These are phyloP conservation scores for Drosophila baimaii DNA, from an alignment of 1,140 invertebrate species.

Conservation along the genomic window DNA sequence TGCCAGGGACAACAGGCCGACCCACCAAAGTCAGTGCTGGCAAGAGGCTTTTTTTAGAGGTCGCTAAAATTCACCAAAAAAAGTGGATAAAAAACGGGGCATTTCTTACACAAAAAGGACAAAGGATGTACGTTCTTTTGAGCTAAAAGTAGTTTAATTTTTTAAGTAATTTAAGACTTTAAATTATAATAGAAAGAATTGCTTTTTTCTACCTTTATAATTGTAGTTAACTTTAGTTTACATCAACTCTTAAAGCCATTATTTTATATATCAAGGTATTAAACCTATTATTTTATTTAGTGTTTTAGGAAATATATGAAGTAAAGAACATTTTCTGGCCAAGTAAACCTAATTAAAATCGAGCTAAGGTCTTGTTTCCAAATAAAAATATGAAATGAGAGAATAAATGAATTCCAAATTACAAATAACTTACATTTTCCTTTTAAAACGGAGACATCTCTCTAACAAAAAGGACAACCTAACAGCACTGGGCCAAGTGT, in stretches of 20 bases:
- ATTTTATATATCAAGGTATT: not conserved
- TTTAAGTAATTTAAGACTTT: no score
- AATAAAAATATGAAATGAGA: not conserved
- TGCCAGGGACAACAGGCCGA: conserved; percentile 60
- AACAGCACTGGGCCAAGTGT: conserved; percentile 45
- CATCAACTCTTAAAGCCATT: not conserved
- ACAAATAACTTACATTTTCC: not conserved
- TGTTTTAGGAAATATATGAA: not conserved
- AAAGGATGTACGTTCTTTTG: not conserved
- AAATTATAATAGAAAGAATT: no score
- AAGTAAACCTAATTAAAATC: not conserved
- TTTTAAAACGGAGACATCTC: not conserved
- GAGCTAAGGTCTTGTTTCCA: not conserved
- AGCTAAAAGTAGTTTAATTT: not conserved
- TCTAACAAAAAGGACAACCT: not conserved
- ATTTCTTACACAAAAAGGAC: not conserved
- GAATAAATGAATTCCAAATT: no score
- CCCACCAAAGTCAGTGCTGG: conserved; percentile 16
- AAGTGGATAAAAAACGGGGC: not conserved
- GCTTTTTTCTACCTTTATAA: no score
- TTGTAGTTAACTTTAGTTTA: no score
- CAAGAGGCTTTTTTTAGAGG: not conserved
- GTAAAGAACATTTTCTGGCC: not conserved
- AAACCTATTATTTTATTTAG: not conserved
- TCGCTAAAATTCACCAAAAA: not conserved